Evolutionary conservation across 2,113 vertebrate species (phyloP).

Genomic region (Peromyscus leucopus): DNA sequence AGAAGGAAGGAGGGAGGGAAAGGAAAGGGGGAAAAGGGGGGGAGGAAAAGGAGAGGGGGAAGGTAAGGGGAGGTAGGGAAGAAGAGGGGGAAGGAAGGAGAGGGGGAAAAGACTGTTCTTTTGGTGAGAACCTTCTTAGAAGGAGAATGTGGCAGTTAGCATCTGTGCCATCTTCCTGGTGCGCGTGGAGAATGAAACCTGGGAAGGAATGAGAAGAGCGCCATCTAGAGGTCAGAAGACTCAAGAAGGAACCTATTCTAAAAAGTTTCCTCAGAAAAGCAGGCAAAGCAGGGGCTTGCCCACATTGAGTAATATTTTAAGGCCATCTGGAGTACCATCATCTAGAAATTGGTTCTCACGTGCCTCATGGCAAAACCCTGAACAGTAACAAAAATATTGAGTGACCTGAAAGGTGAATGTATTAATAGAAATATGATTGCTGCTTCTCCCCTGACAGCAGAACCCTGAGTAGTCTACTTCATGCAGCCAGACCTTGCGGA

Average conservation of each 20-base stretch:
- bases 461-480: neutral
- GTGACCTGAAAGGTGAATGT: neutral
- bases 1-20: neutral
- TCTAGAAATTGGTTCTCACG: neutral
- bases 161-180: neutral
- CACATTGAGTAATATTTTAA: neutral
- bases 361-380: neutral
- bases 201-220: conserved; percentile 55
- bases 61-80: rapidly evolving
- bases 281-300: conserved; percentile 18
- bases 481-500: neutral
- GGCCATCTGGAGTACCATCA: neutral
- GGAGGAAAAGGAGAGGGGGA: too few relatives aligned
- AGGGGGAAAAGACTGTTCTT: neutral
- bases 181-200: neutral
- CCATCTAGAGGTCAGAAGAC: conserved; percentile 67
- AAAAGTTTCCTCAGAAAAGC: neutral
- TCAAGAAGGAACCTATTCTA: neutral
- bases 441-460: neutral
- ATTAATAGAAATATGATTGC: neutral
- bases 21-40: neutral
- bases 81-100: neutral
- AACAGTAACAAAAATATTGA: neutral
- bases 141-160: neutral
- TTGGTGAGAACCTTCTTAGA: neutral